Evolutionary conservation across 2,113 vertebrate genomes (phyloP).

Genomic region (Rhinoptilus africanus): DNA sequence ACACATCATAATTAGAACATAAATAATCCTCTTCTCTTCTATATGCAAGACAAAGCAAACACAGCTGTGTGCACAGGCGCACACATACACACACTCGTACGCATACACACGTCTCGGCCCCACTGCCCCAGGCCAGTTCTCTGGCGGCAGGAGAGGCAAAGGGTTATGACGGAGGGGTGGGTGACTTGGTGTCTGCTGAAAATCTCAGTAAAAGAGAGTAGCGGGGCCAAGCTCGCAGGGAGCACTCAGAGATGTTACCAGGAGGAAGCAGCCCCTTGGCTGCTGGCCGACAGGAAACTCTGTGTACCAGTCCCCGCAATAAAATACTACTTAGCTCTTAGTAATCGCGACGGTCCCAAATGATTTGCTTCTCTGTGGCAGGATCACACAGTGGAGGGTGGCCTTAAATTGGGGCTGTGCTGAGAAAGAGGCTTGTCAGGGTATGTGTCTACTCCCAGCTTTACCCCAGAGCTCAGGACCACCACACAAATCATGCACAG

Average conservation of each 20-base stretch:
- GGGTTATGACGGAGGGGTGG: background rate
- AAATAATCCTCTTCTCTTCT: slow-evolving; percentile 50
- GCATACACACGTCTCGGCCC: background rate
- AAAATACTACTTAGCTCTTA: background rate
- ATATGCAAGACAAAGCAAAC: background rate
- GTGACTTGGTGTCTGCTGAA: background rate
- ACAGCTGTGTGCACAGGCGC: background rate
- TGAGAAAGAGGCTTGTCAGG: background rate
- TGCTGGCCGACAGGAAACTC: background rate
- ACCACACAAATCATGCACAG: too few species aligned
- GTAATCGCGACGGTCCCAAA: background rate
- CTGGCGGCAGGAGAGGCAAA: background rate
- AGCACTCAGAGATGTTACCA: background rate
- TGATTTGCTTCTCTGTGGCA: background rate
- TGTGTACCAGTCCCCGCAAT: background rate
- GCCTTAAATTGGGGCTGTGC: background rate
- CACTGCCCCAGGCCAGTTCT: background rate
- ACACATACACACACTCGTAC: background rate
- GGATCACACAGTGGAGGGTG: background rate
- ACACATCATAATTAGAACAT: background rate
- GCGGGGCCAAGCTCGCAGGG: background rate
- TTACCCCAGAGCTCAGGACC: background rate
- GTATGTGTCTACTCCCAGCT: background rate
- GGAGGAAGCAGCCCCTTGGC: background rate
- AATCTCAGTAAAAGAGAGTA: background rate